Percentiles rank a stretch among this genome's conserved stretches.
Conservation (phyloP, 2,888 invertebrate species). For the Tethea ocularis region DNA sequence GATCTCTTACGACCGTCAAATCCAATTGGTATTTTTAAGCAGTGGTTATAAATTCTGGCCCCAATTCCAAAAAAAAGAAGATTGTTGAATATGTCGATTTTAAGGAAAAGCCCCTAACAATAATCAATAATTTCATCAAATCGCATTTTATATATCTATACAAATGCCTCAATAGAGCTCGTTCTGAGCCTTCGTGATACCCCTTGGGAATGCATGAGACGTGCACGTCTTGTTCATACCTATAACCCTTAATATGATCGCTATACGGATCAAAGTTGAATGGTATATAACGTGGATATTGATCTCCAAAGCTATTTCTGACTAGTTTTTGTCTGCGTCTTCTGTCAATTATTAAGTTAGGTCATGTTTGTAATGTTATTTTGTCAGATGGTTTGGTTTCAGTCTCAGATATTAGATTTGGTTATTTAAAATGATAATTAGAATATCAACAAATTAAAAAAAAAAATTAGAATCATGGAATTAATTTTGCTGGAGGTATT, state of each 20-base stretch:
- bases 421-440: no score
- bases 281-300: background rate
- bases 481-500: no score
- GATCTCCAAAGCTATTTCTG: background rate
- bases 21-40: no score
- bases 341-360: background rate
- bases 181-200: background rate
- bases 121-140: background rate
- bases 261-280: background rate
- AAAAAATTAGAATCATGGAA: no score
- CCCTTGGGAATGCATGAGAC: slow-evolving; percentile 1
- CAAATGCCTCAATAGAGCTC: background rate
- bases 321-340: background rate
- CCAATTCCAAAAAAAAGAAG: background rate
- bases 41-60: background rate
- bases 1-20: no score
- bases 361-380: background rate
- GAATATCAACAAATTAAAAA: no score
- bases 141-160: background rate
- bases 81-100: background rate
- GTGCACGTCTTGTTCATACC: background rate
- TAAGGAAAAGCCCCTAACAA: background rate
- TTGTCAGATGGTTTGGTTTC: background rate
- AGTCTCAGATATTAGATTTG: background rate
- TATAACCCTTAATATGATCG: background rate